These are phyloP conservation scores for Stenodera caucasica DNA, from an alignment of 2,888 invertebrate genomes.

Conservation along the genomic window DNA sequence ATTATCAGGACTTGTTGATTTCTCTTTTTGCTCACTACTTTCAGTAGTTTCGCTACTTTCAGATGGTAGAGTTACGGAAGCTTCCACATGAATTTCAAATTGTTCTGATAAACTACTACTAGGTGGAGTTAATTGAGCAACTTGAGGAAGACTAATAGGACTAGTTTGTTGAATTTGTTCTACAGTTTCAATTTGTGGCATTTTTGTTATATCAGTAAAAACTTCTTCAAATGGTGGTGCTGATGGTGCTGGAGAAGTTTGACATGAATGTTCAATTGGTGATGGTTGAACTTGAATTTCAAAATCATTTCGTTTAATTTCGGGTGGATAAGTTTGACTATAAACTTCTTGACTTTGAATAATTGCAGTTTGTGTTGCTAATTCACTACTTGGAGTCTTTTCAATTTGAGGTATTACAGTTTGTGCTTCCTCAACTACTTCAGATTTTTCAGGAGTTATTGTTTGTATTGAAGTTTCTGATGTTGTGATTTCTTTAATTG, in stretches of 20 bases:
- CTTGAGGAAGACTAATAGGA: slow-evolving; percentile 57
- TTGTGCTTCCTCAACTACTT: slow-evolving; percentile 48
- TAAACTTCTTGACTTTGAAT: slow-evolving; percentile 46
- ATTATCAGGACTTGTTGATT: background rate
- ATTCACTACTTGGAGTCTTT: slow-evolving; percentile 45
- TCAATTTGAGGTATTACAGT: slow-evolving; percentile 44
- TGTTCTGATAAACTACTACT: slow-evolving; percentile 41
- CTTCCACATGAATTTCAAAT: slow-evolving; percentile 65
- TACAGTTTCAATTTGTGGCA: slow-evolving; percentile 44
- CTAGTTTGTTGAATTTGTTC: slow-evolving; percentile 62
- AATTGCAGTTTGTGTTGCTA: slow-evolving; percentile 50
- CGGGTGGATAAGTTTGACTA: slow-evolving; percentile 56
- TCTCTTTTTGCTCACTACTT: slow-evolving; percentile 21
- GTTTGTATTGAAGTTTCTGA: slow-evolving; percentile 57
- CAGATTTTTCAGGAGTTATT: slow-evolving; percentile 45
- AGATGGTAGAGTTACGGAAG: slow-evolving; percentile 61
- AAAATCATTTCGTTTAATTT: slow-evolving; percentile 42
- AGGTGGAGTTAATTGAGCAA: slow-evolving; percentile 32
- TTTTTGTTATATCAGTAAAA: slow-evolving; percentile 21
- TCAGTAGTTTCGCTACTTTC: slow-evolving; percentile 36
- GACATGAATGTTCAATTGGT: slow-evolving; percentile 53
- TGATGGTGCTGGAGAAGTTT: slow-evolving; percentile 59
- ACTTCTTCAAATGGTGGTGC: slow-evolving; percentile 39
- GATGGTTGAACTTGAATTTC: slow-evolving; percentile 41
- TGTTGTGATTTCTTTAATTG: slow-evolving; percentile 38